phyloP scores from a whole-genome alignment of 2,888 invertebrate genomes.

The Tetragonula carbonaria region DNA sequence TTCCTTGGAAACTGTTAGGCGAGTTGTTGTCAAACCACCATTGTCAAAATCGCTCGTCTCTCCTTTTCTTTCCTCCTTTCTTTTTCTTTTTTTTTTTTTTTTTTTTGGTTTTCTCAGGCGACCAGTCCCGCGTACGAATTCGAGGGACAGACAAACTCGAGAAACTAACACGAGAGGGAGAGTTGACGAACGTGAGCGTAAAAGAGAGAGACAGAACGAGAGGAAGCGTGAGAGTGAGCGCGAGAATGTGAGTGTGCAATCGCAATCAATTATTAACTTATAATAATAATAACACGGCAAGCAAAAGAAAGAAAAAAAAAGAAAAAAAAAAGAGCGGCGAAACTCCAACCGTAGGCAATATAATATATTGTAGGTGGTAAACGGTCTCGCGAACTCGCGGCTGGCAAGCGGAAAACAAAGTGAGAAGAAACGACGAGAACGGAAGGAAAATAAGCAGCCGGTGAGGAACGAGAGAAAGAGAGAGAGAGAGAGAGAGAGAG shows the following conservation, averaged over 20 bases:
- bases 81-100: too few relatives aligned
- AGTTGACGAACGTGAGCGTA: background rate
- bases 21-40: constrained; percentile 40
- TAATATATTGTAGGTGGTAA: too few relatives aligned
- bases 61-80: too few relatives aligned
- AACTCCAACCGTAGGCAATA: too few relatives aligned
- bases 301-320: constrained; percentile 34
- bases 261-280: constrained; percentile 81
- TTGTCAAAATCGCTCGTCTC: constrained; percentile 44
- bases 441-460: background rate
- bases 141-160: constrained; percentile 23
- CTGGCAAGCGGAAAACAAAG: background rate
- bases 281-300: constrained; percentile 61
- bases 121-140: constrained; percentile 43
- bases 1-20: background rate
- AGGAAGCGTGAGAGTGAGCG: constrained; percentile 14
- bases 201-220: constrained; percentile 43
- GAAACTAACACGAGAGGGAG: constrained; percentile 27
- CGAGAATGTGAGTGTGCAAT: constrained; percentile 57
- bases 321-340: constrained; percentile 16
- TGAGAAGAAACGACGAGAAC: constrained; percentile 16
- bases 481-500: constrained; percentile 7
- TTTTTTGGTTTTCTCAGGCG: background rate
- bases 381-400: too few relatives aligned
- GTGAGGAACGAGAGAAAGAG: constrained; percentile 1